Evolutionary conservation across 2,888 invertebrate species (phyloP), one percentile per base, ranked within the genome.

Genomic region (Andrena haemorrhoa): DNA sequence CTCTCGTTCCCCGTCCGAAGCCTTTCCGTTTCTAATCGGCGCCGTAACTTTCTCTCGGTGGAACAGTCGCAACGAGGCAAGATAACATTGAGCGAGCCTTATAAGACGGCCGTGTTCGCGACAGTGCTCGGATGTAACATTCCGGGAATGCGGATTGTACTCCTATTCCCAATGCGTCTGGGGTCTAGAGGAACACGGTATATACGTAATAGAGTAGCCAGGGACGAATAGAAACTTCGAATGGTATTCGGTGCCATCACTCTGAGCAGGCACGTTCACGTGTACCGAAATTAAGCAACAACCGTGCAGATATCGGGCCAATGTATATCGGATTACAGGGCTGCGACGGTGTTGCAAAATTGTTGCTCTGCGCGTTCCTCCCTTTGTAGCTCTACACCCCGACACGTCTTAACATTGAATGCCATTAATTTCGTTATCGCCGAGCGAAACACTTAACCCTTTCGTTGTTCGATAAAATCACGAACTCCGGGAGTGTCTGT

Each of bases 191-290:
- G 74, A 26, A 58, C 63, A 41, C 72, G 79, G n/a, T 80, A 72
- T 33, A 82, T 68, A 75, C 61, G 83, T 85, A 85, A 87, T 80
- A 78, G 87, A 83, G 87, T 79, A 76, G 83, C 83, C 82, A 76
- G 75, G 41, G 7, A 49, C 56, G 69, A 51, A 75, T 83, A 56
- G 85, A 87, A 85, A 76, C 75, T 85, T 74, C 68, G 74, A 74
- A 83, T 78, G 83, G 75, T 76, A 87, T 87, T 86, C 84, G 74
- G 70, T 41, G 71, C 72, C 76, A 72, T 76, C 76, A 23, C 82
- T 69, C 85, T 31, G 60, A n/a, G 61, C n/a, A 12, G 35, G 65
- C 66, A 70, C 65, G 79, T 85, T 79, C 75, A 80, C 75, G 72
- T 84, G 69, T 47, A 69, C 61, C 47, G 74, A 86, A 86, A 86